phyloP scores from a whole-genome alignment of 2,888 invertebrate species.

The Tipula confusa region DNA sequence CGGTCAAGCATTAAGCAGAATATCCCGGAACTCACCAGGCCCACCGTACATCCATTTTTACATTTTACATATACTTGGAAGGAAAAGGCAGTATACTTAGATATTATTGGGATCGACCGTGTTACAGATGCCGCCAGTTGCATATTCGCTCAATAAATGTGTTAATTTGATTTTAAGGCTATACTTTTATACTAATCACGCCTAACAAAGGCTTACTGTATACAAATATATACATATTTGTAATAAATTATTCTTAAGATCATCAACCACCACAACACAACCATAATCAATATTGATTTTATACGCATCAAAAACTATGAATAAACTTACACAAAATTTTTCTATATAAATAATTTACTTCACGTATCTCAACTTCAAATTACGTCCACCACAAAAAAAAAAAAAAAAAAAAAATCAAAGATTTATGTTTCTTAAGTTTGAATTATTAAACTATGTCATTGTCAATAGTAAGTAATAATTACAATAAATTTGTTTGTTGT shows the following conservation, averaged over 20 bases:
- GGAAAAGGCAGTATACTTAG: no score
- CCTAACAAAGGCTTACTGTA: no score
- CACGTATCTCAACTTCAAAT: not conserved
- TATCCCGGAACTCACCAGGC: no score
- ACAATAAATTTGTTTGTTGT: not conserved
- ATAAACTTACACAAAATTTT: not conserved
- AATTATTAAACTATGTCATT: not conserved
- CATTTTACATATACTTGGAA: no score
- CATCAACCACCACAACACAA: not conserved
- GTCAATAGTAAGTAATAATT: not conserved
- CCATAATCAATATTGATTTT: not conserved
- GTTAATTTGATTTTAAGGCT: no score
- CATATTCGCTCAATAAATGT: no score
- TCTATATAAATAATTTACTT: not conserved
- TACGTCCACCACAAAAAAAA: not conserved
- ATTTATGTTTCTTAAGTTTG: not conserved
- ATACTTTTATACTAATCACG: no score
- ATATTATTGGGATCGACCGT: no score
- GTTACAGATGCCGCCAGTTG: no score
- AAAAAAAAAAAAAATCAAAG: not conserved
- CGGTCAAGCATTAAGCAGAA: no score
- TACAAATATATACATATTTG: not conserved
- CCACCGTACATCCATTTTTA: no score
- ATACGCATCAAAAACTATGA: not conserved
- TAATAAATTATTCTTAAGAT: not conserved